A percentile compares a stretch with the other conserved stretches of the same genome.
Conservation (phyloP, 2,888 invertebrate species). For the Cylloceria caligata region DNA sequence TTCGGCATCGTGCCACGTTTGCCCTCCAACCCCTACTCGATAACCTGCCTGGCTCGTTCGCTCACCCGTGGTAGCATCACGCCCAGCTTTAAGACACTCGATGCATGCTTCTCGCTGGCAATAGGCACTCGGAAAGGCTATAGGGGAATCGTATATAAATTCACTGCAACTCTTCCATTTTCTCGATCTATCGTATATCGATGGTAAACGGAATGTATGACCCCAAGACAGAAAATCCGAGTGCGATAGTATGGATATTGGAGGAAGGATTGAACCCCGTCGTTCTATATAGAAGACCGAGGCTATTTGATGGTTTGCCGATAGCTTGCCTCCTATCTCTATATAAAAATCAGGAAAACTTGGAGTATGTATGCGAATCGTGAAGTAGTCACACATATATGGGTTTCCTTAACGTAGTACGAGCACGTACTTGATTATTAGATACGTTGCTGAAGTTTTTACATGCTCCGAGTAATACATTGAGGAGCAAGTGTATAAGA, state of each 20-base stretch:
- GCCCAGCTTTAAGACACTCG: constrained; percentile 55
- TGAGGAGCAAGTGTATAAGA: too few relatives aligned
- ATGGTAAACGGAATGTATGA: constrained; percentile 50
- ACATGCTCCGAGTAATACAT: too few relatives aligned
- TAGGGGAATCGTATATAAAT: constrained; percentile 44
- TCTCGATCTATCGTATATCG: constrained; percentile 49
- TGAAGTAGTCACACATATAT: not conserved
- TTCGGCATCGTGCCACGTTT: constrained; percentile 66
- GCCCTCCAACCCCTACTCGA: constrained; percentile 42
- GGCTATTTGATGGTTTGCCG: constrained; percentile 6
- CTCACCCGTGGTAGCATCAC: constrained; percentile 19
- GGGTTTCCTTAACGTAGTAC: not conserved
- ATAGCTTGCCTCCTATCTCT: not conserved
- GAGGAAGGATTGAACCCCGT: constrained; percentile 29
- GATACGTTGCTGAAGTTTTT: too few relatives aligned
- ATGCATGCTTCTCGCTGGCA: constrained; percentile 52
- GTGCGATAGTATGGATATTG: constrained; percentile 5
- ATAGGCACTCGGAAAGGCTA: constrained; percentile 49
- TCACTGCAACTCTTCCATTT: constrained; percentile 52
- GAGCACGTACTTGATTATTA: too few relatives aligned
- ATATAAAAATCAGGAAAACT: not conserved
- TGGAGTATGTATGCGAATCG: not conserved
- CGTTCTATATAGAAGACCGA: constrained; percentile 1
- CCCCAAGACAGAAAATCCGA: constrained; percentile 29
- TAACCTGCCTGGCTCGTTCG: constrained; percentile 56